Conservation (phyloP, 2,888 invertebrate species). For the Drosophila austrosaltans region DNA sequence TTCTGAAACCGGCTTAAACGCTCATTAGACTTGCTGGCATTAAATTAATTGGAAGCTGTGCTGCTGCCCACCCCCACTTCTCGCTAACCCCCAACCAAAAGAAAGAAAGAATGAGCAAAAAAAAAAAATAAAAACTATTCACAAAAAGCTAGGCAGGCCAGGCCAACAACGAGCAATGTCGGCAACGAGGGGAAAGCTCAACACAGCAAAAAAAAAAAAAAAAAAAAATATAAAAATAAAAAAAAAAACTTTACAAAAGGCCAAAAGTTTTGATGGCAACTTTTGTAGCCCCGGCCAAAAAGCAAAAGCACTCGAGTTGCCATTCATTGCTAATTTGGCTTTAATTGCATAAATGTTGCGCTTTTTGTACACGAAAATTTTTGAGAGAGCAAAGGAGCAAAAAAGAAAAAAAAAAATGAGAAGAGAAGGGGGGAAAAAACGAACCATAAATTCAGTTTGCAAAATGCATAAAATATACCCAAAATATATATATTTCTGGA, state of each 20-base stretch:
- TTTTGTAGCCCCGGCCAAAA: conserved; percentile 70
- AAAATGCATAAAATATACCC: conserved; percentile 52
- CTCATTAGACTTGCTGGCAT: conserved; percentile 78
- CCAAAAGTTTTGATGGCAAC: conserved; percentile 78
- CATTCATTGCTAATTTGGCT: conserved; percentile 79
- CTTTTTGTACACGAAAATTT: conserved; percentile 72
- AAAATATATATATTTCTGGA: conserved; percentile 9
- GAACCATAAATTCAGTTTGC: conserved; percentile 68
- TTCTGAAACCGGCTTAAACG: conserved; percentile 71
- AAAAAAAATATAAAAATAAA: conserved; percentile 10
- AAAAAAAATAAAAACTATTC: conserved; percentile 38
- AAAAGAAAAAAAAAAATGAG: conserved; percentile 4
- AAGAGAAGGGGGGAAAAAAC: conserved; percentile 21
- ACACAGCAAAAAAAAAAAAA: conserved; percentile 51
- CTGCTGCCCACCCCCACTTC: conserved; percentile 3
- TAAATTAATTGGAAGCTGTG: conserved; percentile 78
- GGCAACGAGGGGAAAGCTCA: conserved; percentile 3
- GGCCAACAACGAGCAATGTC: conserved; percentile 7
- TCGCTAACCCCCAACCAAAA: background rate
- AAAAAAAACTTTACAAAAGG: conserved; percentile 73
- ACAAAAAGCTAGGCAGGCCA: conserved; percentile 32
- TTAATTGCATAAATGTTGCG: conserved; percentile 80
- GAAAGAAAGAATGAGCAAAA: conserved; percentile 10
- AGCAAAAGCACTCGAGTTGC: conserved; percentile 75
- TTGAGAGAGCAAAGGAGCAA: conserved; percentile 37